Evolutionary conservation across 2,113 vertebrate species (phyloP).

Genomic region (Hystrix cristata): DNA sequence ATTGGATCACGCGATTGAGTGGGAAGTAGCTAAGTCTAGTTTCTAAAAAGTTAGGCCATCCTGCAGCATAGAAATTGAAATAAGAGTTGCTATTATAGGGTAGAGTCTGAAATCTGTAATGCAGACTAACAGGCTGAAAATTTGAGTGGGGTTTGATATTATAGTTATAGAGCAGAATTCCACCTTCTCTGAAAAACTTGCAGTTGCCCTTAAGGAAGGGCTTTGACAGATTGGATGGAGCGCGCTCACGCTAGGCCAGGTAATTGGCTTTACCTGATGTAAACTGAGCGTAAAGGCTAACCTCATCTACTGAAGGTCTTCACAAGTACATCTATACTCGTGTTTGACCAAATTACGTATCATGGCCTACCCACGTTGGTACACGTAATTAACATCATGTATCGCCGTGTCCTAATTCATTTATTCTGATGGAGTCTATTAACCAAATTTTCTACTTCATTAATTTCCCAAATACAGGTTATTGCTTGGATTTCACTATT

Average conservation of each 20-base stretch:
- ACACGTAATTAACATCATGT: background rate
- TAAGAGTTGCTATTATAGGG: background rate
- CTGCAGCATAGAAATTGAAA: background rate
- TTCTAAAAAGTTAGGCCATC: background rate
- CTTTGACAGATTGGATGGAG: background rate
- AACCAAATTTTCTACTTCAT: background rate
- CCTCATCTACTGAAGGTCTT: background rate
- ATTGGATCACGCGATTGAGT: background rate
- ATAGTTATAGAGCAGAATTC: background rate
- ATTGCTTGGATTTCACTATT: background rate
- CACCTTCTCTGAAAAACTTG: background rate
- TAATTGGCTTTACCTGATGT: background rate
- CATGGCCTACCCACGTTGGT: background rate
- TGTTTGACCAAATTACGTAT: background rate
- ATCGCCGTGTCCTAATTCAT: background rate
- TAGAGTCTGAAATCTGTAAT: background rate
- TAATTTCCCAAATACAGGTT: background rate
- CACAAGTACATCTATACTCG: background rate
- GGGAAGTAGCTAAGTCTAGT: background rate
- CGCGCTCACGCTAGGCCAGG: background rate
- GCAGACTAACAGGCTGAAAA: background rate
- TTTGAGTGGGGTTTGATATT: background rate
- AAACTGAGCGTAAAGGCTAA: background rate
- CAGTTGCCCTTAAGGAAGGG: background rate
- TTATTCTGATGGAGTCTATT: background rate